These are phyloP conservation scores for Ochotona curzoniae DNA, from an alignment of 2,113 vertebrate species.

Conservation along the genomic window DNA sequence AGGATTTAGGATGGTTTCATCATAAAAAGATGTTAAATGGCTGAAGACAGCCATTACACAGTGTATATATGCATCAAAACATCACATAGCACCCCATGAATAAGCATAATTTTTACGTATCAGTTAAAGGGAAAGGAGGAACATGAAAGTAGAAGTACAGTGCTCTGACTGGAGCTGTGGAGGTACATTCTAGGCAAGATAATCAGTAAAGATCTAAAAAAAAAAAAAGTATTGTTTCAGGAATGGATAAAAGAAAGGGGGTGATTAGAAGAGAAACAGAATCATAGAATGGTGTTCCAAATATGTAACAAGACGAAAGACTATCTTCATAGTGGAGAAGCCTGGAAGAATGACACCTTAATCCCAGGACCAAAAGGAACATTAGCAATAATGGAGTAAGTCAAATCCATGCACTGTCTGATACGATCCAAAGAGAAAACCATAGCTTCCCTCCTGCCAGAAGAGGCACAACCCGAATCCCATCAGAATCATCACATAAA, in stretches of 20 bases:
- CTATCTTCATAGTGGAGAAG: conserved; percentile 28
- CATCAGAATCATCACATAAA: conserved; percentile 31
- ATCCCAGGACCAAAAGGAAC: conserved; percentile 35
- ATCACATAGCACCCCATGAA: too few relatives aligned
- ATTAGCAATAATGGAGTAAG: conserved; percentile 35
- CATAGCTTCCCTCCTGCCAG: background rate
- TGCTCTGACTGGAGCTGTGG: conserved; percentile 34
- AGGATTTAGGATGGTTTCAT: too few relatives aligned
- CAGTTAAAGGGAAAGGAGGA: background rate
- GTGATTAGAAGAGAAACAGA: conserved; percentile 51
- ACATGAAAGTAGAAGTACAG: conserved; percentile 22
- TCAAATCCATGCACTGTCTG: background rate
- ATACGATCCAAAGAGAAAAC: conserved; percentile 39
- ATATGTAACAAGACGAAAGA: conserved; percentile 48
- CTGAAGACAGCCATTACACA: too few relatives aligned
- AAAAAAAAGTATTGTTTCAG: conserved; percentile 38
- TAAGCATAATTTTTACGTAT: too few relatives aligned
- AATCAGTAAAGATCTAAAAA: background rate
- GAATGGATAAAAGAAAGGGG: conserved; percentile 22
- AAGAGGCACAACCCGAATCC: conserved; percentile 19
- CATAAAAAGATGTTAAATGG: too few relatives aligned
- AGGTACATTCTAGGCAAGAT: conserved; percentile 14
- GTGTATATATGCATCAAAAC: too few relatives aligned
- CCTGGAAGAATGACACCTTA: conserved; percentile 21
- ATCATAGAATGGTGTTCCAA: conserved; percentile 23